Conservation (phyloP, 2,797 vertebrate species). For the Lepidocolaptes lacrymiger region DNA sequence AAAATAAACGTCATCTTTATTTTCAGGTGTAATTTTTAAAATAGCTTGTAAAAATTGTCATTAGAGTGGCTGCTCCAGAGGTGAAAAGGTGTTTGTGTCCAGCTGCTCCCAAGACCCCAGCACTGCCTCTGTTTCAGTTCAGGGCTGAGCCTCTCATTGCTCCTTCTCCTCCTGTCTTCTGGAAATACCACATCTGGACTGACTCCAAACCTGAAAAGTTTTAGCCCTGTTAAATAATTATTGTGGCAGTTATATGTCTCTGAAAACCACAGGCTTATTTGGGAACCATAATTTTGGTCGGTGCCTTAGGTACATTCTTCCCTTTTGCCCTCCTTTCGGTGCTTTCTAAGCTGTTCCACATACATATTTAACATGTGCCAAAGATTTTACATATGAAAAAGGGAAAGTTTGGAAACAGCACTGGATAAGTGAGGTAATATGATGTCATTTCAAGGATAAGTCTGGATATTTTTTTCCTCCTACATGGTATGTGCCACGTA, state of each 20-base stretch:
- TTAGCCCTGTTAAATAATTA: constrained; percentile 1
- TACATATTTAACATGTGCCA: not conserved
- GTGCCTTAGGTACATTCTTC: not conserved
- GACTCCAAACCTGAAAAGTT: constrained; percentile 7
- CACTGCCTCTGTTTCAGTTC: not conserved
- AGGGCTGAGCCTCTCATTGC: not conserved
- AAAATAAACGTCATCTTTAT: not conserved
- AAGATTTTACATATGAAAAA: not conserved
- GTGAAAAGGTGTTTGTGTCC: not conserved
- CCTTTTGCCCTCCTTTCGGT: not conserved
- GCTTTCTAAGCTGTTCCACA: constrained; percentile 10
- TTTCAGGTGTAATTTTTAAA: not conserved
- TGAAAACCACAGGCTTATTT: constrained; percentile 10
- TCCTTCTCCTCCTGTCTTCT: not conserved
- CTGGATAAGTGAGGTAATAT: constrained; percentile 28
- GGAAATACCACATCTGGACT: not conserved
- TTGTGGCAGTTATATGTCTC: not conserved
- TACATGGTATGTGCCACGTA: constrained; percentile 19
- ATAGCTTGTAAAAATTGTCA: not conserved
- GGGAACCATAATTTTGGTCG: not conserved
- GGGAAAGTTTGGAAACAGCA: constrained; percentile 25
- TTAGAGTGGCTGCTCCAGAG: not conserved
- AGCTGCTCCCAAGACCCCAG: not conserved
- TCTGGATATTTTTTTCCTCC: not conserved
- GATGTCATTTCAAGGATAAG: constrained; percentile 38